Evolutionary conservation across 2,797 vertebrate species (phyloP).

Genomic region (Microhierax caerulescens): DNA sequence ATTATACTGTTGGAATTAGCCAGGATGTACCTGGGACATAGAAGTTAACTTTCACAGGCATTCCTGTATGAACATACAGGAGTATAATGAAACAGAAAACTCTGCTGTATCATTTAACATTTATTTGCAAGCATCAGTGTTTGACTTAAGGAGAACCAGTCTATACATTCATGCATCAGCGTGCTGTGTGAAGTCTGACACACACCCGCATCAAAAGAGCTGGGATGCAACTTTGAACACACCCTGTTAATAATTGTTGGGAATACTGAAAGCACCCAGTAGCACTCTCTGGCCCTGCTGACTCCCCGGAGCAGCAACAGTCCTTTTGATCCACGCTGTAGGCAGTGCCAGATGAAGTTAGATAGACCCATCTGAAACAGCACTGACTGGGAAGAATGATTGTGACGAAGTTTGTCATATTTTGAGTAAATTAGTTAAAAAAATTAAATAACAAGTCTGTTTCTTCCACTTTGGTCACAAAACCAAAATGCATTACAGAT

Average conservation of each 20-base stretch:
- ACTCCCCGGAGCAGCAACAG: neutral
- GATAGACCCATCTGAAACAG: neutral
- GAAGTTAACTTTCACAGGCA: fast-evolving
- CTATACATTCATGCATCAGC: neutral
- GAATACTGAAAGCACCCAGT: neutral
- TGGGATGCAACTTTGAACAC: neutral
- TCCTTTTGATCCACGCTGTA: conserved; percentile 29
- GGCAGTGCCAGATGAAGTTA: neutral
- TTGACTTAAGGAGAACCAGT: neutral
- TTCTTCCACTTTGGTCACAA: neutral
- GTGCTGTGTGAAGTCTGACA: neutral
- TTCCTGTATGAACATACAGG: neutral
- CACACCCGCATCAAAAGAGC: neutral
- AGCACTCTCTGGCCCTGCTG: neutral
- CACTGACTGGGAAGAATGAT: neutral
- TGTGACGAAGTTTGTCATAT: neutral
- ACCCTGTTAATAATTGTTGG: neutral
- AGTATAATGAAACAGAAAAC: neutral
- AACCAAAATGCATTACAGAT: neutral
- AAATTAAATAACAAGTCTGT: neutral
- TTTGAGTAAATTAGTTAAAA: neutral
- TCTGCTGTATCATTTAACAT: neutral
- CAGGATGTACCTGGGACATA: neutral
- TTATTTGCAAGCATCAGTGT: neutral
- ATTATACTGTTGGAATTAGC: neutral